These are phyloP conservation scores for Apteryx owenii DNA, from an alignment of 2,113 vertebrate genomes.

Conservation along the genomic window DNA sequence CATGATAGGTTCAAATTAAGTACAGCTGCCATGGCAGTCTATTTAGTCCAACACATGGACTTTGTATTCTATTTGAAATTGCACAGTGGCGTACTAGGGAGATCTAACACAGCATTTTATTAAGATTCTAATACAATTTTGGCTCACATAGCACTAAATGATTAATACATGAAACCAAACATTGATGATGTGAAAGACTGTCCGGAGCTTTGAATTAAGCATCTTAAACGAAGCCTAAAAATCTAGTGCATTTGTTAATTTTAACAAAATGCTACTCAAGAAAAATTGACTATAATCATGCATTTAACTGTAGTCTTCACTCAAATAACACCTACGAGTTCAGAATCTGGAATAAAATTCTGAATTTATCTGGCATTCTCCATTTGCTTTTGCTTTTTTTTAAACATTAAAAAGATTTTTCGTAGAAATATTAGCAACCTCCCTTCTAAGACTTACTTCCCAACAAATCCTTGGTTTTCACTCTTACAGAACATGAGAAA, in stretches of 20 bases:
- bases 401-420: background rate
- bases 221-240: background rate
- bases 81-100: no score
- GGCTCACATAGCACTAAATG: background rate
- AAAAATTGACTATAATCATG: background rate
- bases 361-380: no score
- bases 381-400: no score
- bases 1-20: no score
- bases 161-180: background rate
- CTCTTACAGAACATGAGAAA: background rate
- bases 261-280: no score
- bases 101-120: no score
- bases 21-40: no score
- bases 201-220: no score
- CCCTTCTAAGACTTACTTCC: background rate
- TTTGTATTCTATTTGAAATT: no score
- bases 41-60: no score
- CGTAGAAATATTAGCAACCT: background rate
- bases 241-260: no score
- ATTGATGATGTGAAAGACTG: no score
- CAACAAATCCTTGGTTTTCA: background rate
- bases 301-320: background rate
- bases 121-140: background rate
- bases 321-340: background rate
- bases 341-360: background rate